Conservation (phyloP, 2,888 invertebrate genomes). For the Rhamnusium bicolor region DNA sequence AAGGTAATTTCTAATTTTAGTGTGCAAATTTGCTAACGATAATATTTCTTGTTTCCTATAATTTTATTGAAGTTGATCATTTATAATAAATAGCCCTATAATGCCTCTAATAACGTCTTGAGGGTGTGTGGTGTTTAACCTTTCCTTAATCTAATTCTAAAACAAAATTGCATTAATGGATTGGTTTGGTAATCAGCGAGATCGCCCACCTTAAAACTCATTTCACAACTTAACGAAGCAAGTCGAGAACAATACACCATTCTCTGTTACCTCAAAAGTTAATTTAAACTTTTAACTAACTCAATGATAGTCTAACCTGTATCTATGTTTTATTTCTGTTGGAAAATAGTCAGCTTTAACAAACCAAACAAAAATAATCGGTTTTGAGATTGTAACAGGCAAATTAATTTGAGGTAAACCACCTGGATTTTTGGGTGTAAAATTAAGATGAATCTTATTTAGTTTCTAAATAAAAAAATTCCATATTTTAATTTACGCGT, state of each 20-base stretch:
- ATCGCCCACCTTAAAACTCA: constrained; percentile 28
- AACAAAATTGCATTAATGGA: constrained; percentile 35
- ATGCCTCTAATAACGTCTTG: constrained; percentile 27
- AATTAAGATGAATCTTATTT: too few relatives aligned
- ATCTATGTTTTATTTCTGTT: constrained; percentile 10
- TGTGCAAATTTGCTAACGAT: background rate
- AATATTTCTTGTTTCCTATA: constrained; percentile 11
- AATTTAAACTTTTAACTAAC: constrained; percentile 40
- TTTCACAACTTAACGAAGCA: constrained; percentile 32
- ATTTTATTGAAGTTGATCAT: constrained; percentile 26
- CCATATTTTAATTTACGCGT: too few relatives aligned
- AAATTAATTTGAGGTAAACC: background rate
- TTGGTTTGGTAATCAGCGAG: constrained; percentile 28
- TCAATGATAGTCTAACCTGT: constrained; percentile 6
- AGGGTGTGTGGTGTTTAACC: constrained; percentile 32
- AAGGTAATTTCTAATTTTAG: background rate
- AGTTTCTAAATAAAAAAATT: too few relatives aligned
- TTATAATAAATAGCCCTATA: constrained; percentile 21
- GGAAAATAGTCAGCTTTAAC: background rate
- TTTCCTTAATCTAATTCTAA: constrained; percentile 32
- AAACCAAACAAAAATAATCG: background rate
- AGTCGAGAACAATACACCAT: constrained; percentile 32
- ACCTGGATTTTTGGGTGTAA: background rate
- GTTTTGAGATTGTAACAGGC: background rate
- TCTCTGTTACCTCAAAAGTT: constrained; percentile 36